Conservation (phyloP, 37 sponge, comb jelly and placozoan species). For the Hexactinellida sp. region DNA sequence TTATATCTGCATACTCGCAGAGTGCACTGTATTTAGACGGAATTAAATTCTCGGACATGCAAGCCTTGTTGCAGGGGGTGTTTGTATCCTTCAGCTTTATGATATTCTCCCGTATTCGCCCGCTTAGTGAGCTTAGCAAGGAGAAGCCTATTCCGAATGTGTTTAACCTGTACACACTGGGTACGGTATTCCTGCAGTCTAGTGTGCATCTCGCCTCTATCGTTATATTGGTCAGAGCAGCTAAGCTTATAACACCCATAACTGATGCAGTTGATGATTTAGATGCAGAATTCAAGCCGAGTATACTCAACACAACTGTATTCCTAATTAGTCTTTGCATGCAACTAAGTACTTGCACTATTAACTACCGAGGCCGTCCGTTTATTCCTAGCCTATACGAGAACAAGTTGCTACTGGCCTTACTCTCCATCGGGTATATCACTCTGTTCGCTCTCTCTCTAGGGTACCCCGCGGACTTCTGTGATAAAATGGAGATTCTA, state of each 20-base stretch:
- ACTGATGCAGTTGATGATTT: constrained; percentile 41
- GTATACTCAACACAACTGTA: constrained; percentile 79
- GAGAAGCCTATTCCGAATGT: constrained; percentile 86
- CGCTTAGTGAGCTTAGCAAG: constrained; percentile 62
- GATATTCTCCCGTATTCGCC: constrained; percentile 55
- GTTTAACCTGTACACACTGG: constrained; percentile 84
- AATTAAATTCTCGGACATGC: constrained; percentile 90
- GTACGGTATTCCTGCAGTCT: constrained; percentile 78
- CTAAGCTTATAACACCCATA: constrained; percentile 25
- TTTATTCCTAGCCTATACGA: constrained; percentile 79
- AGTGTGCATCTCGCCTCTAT: constrained; percentile 65
- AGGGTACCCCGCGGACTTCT: neutral
- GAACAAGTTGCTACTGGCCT: constrained; percentile 53
- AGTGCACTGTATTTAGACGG: constrained; percentile 93
- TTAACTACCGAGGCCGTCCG: constrained; percentile 94
- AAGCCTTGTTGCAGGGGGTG: constrained; percentile 83
- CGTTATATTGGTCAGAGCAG: constrained; percentile 49
- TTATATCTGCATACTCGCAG: constrained; percentile 90
- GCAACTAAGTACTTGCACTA: constrained; percentile 86
- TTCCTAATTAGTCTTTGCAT: constrained; percentile 85
- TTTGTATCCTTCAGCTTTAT: constrained; percentile 88
- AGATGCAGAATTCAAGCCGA: constrained; percentile 86
- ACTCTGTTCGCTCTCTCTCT: constrained; percentile 2
- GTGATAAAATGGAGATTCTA: neutral
- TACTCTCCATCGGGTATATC: neutral